These are phyloP conservation scores for Noctua fimbriata DNA, from an alignment of 2,888 invertebrate species.

Conservation along the genomic window DNA sequence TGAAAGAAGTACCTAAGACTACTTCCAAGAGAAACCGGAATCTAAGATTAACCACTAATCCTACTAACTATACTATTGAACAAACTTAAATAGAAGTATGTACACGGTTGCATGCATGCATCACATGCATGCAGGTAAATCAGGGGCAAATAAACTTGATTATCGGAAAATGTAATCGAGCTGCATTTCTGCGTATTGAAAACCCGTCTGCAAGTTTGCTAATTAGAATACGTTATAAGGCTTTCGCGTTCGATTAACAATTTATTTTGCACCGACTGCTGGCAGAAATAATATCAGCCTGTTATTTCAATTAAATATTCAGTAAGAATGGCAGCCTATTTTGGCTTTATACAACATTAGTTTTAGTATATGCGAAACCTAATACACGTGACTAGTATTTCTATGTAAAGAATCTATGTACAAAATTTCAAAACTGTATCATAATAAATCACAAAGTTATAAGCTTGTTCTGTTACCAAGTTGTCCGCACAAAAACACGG, in stretches of 20 bases:
- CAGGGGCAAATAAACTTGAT: conserved; percentile 2
- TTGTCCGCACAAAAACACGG: too few relatives aligned
- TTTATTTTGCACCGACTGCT: conserved; percentile 13
- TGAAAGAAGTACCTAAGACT: neutral
- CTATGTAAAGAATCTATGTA: too few relatives aligned
- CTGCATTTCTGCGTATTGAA: conserved; percentile 18
- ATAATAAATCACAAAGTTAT: too few relatives aligned
- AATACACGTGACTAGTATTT: too few relatives aligned
- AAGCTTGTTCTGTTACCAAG: too few relatives aligned
- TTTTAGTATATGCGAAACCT: too few relatives aligned
- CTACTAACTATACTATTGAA: neutral
- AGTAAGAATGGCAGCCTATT: neutral
- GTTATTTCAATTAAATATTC: neutral
- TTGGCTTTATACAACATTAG: neutral
- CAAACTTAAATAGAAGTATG: neutral
- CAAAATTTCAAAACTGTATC: too few relatives aligned
- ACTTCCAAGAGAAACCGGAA: neutral
- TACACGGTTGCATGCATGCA: neutral
- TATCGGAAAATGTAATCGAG: conserved; percentile 27
- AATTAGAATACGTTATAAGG: conserved; percentile 35
- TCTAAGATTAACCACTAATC: neutral
- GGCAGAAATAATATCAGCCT: neutral
- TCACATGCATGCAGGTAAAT: neutral
- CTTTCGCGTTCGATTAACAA: conserved; percentile 20
- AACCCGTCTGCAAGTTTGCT: conserved; percentile 29